A percentile compares a stretch with the other conserved stretches of the same genome.
These are phyloP conservation scores for Pseudorectes ferrugineus DNA, from an alignment of 2,113 vertebrate genomes.

Conservation along the genomic window DNA sequence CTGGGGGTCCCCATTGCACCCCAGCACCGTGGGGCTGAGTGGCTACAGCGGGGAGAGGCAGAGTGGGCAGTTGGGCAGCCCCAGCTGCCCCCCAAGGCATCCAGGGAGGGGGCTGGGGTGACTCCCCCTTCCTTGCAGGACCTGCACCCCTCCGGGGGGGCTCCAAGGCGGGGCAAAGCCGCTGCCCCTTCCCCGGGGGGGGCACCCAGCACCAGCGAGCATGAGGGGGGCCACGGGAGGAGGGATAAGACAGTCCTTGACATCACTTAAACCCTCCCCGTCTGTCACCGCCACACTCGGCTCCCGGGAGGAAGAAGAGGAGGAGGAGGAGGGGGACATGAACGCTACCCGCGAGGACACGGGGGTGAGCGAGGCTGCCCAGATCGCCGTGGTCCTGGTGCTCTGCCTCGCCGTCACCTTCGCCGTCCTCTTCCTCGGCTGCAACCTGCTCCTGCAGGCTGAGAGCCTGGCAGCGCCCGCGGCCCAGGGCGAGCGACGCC, in stretches of 20 bases:
- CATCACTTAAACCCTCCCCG: constrained; percentile 51
- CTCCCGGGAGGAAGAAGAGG: background rate
- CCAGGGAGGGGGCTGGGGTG: background rate
- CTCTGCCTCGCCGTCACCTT: constrained; percentile 88
- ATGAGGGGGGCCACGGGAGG: background rate
- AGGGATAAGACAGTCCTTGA: background rate
- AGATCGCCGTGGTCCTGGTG: constrained; percentile 88
- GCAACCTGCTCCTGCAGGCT: constrained; percentile 88
- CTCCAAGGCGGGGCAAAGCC: rapidly evolving
- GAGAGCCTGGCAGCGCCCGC: constrained; percentile 85
- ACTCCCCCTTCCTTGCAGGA: background rate
- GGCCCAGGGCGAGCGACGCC: constrained; percentile 69
- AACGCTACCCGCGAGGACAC: background rate
- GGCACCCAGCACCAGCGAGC: rapidly evolving
- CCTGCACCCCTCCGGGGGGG: background rate
- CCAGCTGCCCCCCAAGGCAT: background rate
- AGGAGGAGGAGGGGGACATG: background rate
- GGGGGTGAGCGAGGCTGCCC: constrained; percentile 68
- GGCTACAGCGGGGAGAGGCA: background rate
- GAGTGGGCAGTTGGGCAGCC: background rate
- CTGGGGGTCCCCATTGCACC: background rate
- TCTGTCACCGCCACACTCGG: background rate
- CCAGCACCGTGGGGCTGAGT: background rate
- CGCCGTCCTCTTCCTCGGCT: constrained; percentile 87
- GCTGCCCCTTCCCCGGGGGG: background rate